Evolutionary conservation across 2,888 invertebrate genomes (phyloP), one percentile per base, ranked within the genome.

Genomic region (Cataglyphis livida): DNA sequence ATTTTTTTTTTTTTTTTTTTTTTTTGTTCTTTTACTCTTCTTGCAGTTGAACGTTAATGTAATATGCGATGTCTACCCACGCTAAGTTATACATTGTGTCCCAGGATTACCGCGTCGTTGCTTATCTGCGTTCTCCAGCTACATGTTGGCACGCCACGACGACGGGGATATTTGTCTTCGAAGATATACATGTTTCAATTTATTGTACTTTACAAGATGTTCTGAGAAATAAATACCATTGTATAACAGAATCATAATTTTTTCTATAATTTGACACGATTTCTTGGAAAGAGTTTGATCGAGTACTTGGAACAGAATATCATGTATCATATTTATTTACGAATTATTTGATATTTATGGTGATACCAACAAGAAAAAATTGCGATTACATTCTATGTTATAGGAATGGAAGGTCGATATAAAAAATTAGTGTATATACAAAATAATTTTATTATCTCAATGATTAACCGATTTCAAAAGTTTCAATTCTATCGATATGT

Each of bases 61-160:
- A 93, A 93, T 92, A 91, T 91, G 91, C 91, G 90, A 91, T 92
- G 91, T 92, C 92, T 92, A 91, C 89, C 90, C 81, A 70, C 90
- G 92, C 91, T 92, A 93, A 93, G 93, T 93, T 94, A 93, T 92
- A 91, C 93, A 93, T 92, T 92, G 92, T 92, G 91, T 90, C 87
- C 89, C 91, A 91, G 93, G 93, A 93, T 93, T 94, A 93, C 93
- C 91, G 92, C 91, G 92, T 91, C 92, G 92, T 91, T 93, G 92
- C 93, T 93, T 94, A 93, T 94, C 93, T 93, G 88, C 89, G 87
- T 87, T 89, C 89, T 81, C 90, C 92, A 92, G 92, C 84, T 89
- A 85, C 88, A 88, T 88, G 87, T 88, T 89, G 86, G 90, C 89
- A 88, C 87, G 87, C 89, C 87, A 84, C 85, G 84, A 87, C 84